Evolutionary conservation across 2,888 invertebrate genomes (phyloP), one percentile per base, ranked within the genome.

Genomic region (Atrina japonica): DNA sequence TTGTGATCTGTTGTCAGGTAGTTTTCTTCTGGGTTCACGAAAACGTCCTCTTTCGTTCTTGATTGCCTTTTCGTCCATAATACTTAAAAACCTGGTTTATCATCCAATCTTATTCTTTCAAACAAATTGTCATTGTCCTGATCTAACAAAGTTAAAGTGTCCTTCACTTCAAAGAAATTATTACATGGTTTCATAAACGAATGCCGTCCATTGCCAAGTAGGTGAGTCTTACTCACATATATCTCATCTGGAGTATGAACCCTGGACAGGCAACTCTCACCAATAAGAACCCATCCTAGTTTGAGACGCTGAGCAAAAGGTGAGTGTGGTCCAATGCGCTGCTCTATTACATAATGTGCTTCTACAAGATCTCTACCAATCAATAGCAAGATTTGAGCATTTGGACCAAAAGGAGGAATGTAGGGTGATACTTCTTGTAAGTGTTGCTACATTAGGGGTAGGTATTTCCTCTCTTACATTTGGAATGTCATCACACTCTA

Each of bases 321-420:
- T 3, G 67, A 45, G 14, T 21, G 16, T 1, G 61, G 68, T 14
- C 73, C 76, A 11, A 55, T 49, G 11, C 52, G 35, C 23, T 71
- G 73, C 1, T 67, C 67, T 2, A 64, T 16, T 0, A 78, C 66
- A 50, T 74, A 61, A 35, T 74, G 76, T 2, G 58, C 67, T 18
- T 74, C 60, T 49, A 58, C 21, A 11, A 73, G n/a, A 63, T 75
- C 77, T 18, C 73, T 30, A 14, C 73, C 73, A 21, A 76, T 45
- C 27, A 76, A 52, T 6, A 73, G 47, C 11, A 61, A 41, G 14
- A 77, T 66, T 18, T 63, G 23, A 14, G 56, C 41, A 9, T 65
- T 9, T 0, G 66, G 29, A 40, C 75, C 64, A 18, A 77, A 7
- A 21, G 49, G 47, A 11, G 75, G 70, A 14, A 77, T 71, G 11